A percentile compares a stretch with the other conserved stretches of the same genome.
phyloP scores from a whole-genome alignment of 2,797 vertebrate genomes.

The Sarcoramphus papa region DNA sequence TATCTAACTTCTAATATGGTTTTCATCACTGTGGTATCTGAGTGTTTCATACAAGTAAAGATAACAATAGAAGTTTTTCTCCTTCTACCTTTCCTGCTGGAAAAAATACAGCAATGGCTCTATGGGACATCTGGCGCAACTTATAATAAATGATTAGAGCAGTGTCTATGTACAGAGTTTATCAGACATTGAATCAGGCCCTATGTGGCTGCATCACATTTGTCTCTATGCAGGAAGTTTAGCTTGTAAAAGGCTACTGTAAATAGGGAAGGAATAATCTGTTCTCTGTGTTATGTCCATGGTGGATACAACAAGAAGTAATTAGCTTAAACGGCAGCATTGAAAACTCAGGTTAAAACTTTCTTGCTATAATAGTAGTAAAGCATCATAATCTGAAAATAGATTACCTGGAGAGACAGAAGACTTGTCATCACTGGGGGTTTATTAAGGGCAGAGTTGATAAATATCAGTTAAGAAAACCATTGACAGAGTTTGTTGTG shows the following conservation, averaged over 20 bases:
- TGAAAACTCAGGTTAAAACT: neutral
- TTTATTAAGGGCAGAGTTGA: neutral
- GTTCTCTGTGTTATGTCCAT: neutral
- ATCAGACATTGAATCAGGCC: neutral
- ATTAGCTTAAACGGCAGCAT: neutral
- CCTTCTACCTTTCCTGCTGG: neutral
- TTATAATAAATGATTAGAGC: neutral
- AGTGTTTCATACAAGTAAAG: neutral
- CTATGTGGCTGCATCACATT: neutral
- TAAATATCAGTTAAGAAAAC: neutral
- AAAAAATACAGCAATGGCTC: neutral
- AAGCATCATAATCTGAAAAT: neutral
- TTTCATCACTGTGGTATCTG: neutral
- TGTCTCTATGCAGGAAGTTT: neutral
- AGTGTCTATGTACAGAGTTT: neutral
- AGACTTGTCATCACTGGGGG: neutral
- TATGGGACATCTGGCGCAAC: neutral
- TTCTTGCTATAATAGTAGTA: neutral
- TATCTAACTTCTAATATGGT: neutral
- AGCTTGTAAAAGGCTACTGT: neutral
- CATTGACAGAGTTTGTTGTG: neutral
- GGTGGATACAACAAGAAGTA: neutral
- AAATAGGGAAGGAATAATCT: neutral
- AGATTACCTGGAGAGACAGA: neutral
- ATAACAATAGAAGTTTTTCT: neutral